Conservation (phyloP, 2,113 vertebrate genomes). For the Callochromis pleurospilus region DNA sequence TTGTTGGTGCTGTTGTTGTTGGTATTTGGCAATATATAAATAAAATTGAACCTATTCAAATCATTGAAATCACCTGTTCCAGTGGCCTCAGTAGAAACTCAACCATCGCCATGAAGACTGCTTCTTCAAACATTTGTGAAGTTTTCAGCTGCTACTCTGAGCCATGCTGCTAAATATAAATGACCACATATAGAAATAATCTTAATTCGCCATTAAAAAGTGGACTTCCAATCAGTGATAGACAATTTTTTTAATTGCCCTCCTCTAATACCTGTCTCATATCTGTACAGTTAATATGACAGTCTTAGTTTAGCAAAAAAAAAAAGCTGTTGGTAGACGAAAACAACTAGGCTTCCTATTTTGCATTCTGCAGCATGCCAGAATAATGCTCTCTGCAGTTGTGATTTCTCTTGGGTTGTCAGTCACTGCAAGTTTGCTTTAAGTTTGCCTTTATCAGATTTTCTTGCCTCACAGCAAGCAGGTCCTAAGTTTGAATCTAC, state of each 20-base stretch:
- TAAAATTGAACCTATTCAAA: neutral
- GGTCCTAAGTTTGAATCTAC: neutral
- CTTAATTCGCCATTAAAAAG: neutral
- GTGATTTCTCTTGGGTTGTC: neutral
- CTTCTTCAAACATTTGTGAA: neutral
- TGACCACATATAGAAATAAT: neutral
- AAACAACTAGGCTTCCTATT: neutral
- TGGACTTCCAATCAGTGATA: neutral
- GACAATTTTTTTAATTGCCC: neutral
- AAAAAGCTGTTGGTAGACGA: neutral
- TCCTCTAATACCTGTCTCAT: neutral
- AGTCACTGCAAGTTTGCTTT: neutral
- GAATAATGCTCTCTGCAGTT: neutral
- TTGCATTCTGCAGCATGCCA: neutral
- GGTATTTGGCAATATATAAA: neutral
- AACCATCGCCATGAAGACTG: neutral
- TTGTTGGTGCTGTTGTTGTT: neutral
- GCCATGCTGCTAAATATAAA: neutral
- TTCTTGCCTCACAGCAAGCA: neutral
- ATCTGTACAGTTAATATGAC: neutral
- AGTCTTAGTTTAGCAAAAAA: neutral
- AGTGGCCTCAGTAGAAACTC: neutral
- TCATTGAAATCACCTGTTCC: neutral
- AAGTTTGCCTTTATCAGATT: neutral
- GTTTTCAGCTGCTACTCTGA: neutral